Percentiles rank a stretch among this genome's conserved stretches.
These are phyloP conservation scores for Neuroterus valhalla DNA, from an alignment of 1,140 invertebrate genomes.

Conservation along the genomic window DNA sequence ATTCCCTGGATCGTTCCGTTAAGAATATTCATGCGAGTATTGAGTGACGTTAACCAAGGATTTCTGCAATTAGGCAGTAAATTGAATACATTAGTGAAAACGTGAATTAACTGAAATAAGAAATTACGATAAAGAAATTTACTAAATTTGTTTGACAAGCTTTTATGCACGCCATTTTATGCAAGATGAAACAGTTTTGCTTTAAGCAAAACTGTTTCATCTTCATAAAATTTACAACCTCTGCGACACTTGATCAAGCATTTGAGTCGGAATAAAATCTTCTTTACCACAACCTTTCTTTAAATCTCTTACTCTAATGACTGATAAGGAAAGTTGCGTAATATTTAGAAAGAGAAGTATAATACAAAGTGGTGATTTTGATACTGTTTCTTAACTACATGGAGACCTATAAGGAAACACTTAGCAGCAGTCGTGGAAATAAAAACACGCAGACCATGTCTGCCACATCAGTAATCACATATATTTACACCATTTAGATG, in stretches of 20 bases:
- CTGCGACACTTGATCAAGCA: neutral
- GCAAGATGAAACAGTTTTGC: too few species aligned
- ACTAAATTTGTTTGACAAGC: neutral
- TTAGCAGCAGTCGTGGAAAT: neutral
- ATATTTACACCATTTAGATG: too few species aligned
- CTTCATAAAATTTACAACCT: slow-evolving; percentile 5
- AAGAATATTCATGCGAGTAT: too few species aligned
- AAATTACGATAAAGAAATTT: neutral
- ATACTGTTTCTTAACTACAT: neutral
- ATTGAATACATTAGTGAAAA: neutral
- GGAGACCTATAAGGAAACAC: slow-evolving; percentile 3
- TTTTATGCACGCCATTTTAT: slow-evolving; percentile 1
- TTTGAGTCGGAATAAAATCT: neutral
- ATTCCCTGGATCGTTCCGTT: too few species aligned
- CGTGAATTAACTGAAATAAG: neutral
- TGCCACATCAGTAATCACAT: too few species aligned
- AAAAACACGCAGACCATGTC: too few species aligned
- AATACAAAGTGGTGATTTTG: slow-evolving; percentile 3
- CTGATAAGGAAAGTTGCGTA: too few species aligned
- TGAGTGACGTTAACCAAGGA: too few species aligned
- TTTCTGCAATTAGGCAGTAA: neutral
- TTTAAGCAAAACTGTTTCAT: slow-evolving; percentile 6
- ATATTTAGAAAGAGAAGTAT: neutral
- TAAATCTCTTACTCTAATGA: neutral
- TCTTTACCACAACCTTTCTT: neutral